Evolutionary conservation across 2,113 vertebrate species (phyloP).

Genomic region (Stigmatopora argus): DNA sequence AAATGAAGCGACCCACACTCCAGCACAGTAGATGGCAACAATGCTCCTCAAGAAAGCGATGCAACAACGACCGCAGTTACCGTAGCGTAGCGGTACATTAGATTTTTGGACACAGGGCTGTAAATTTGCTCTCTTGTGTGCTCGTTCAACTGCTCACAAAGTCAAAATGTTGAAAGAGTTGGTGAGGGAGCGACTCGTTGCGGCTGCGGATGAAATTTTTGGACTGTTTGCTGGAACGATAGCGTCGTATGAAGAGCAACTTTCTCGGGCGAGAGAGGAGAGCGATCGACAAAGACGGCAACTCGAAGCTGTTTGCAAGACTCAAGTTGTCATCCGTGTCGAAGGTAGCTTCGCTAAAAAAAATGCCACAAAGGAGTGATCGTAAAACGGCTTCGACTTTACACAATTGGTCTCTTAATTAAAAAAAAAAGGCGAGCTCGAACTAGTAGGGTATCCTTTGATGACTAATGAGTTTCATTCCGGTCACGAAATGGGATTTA

Average conservation of each 20-base stretch:
- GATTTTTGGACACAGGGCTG: too few species aligned
- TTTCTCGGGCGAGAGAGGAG: not conserved
- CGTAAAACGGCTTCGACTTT: too few species aligned
- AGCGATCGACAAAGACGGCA: not conserved
- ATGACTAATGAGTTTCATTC: too few species aligned
- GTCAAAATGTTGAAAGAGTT: slow-evolving; percentile 1
- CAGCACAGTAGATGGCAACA: not conserved
- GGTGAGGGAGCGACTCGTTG: not conserved
- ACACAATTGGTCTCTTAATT: not conserved
- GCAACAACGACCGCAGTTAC: too few species aligned
- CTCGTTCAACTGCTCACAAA: not conserved
- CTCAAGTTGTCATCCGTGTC: not conserved
- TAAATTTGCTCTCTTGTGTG: too few species aligned
- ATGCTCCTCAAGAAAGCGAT: not conserved
- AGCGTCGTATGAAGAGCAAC: not conserved
- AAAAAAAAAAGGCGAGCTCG: not conserved
- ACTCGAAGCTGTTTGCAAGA: not conserved
- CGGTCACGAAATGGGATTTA: too few species aligned
- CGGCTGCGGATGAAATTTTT: not conserved
- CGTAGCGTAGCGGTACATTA: too few species aligned
- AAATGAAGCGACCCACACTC: not conserved
- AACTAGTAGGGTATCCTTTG: too few species aligned
- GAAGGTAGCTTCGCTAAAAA: not conserved
- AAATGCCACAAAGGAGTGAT: too few species aligned
- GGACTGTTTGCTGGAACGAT: not conserved